Percentiles rank a stretch among this genome's conserved stretches.
Conservation (phyloP, 1,140 invertebrate species). For the Cherax destructor region DNA sequence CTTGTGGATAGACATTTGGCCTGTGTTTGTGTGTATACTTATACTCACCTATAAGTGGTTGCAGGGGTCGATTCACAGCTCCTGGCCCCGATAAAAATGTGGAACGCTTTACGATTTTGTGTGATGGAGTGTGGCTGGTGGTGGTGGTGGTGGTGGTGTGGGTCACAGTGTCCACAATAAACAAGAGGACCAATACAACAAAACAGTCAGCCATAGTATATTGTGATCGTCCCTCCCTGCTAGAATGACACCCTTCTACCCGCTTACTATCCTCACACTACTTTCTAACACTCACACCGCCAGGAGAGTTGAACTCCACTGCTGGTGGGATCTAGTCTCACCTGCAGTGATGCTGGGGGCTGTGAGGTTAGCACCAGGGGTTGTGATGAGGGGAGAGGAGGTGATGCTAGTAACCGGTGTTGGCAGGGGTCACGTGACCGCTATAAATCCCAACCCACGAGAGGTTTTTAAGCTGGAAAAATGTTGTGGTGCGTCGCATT, state of each 20-base stretch:
- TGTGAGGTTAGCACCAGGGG: background rate
- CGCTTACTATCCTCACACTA: no score
- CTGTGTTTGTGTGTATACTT: no score
- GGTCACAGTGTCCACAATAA: background rate
- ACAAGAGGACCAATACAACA: background rate
- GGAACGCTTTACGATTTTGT: no score
- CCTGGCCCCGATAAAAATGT: no score
- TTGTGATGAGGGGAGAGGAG: background rate
- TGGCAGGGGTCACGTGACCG: background rate
- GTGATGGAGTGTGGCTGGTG: background rate
- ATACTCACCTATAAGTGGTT: no score
- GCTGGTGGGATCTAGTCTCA: background rate
- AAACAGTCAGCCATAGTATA: background rate
- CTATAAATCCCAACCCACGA: background rate
- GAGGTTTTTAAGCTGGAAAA: conserved; percentile 3
- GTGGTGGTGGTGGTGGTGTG: background rate
- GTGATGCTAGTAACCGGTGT: background rate
- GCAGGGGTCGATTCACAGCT: no score
- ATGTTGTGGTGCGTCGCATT: background rate
- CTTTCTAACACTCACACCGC: background rate
- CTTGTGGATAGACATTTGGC: no score
- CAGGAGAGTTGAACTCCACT: background rate
- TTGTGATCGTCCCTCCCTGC: background rate
- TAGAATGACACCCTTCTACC: no score
- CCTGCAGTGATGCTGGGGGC: background rate